Evolutionary conservation across 2,113 vertebrate genomes (phyloP).

Genomic region (Nyctibius bracteatus): DNA sequence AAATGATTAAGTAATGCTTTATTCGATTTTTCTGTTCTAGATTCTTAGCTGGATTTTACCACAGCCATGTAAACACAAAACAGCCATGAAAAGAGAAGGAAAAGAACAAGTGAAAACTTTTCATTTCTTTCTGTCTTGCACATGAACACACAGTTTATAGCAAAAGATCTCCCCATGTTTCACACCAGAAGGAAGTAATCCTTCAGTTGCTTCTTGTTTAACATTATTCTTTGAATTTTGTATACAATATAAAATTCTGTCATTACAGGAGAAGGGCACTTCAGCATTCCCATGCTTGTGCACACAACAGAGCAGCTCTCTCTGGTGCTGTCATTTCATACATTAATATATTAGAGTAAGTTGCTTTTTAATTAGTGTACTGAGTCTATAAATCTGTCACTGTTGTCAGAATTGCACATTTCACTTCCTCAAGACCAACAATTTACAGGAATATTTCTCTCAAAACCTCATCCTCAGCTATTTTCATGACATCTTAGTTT

Average conservation of each 20-base stretch:
- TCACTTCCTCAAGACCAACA: background rate
- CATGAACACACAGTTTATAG: background rate
- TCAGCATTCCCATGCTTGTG: accelerated
- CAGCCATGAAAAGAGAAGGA: background rate
- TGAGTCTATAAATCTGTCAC: background rate
- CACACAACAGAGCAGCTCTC: background rate
- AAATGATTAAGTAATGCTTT: background rate
- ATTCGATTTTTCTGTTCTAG: background rate
- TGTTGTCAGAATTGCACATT: background rate
- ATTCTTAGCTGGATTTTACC: background rate
- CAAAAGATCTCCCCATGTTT: background rate
- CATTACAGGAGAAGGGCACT: background rate
- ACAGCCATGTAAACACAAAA: background rate
- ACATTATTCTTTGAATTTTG: background rate
- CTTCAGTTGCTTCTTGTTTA: background rate
- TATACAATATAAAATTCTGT: background rate
- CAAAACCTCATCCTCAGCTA: background rate
- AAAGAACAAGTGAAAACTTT: background rate
- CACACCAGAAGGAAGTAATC: background rate
- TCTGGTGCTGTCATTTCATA: background rate
- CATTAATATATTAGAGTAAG: background rate
- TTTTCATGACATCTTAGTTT: background rate
- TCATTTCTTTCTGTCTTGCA: background rate
- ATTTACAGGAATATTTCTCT: background rate
- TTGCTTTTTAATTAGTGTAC: background rate